phyloP scores from a whole-genome alignment of 2,888 invertebrate genomes.

The Philhelius pedissequus region DNA sequence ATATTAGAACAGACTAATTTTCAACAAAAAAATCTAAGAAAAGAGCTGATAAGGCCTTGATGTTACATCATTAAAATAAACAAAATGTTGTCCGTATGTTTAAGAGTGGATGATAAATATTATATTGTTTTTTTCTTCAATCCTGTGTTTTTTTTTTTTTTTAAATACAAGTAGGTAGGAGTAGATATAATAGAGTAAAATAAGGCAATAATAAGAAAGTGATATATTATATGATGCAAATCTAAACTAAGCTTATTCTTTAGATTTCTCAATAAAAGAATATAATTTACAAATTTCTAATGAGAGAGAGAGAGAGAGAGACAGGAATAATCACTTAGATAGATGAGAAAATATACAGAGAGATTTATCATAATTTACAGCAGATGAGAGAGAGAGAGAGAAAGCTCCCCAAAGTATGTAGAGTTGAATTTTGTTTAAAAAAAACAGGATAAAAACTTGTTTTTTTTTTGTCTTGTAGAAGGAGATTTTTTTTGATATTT shows the following conservation, averaged over 20 bases:
- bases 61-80: slow-evolving; percentile 9
- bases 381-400: slow-evolving; percentile 62
- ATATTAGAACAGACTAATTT: slow-evolving; percentile 26
- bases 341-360: slow-evolving; percentile 68
- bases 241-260: slow-evolving; percentile 51
- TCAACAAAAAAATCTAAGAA: slow-evolving; percentile 28
- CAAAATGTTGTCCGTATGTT: slow-evolving; percentile 33
- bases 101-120: slow-evolving; percentile 33
- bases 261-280: slow-evolving; percentile 31
- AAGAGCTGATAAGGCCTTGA: slow-evolving; percentile 44
- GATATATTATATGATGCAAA: slow-evolving; percentile 52
- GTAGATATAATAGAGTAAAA: slow-evolving; percentile 35
- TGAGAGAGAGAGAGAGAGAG: slow-evolving; percentile 41
- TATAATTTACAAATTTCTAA: slow-evolving; percentile 58
- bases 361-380: slow-evolving; percentile 68
- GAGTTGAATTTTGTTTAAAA: slow-evolving; percentile 58
- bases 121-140: slow-evolving; percentile 10
- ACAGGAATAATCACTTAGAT: slow-evolving; percentile 64
- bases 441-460: slow-evolving; percentile 70
- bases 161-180: slow-evolving; percentile 40
- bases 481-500: slow-evolving; percentile 53
- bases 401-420: slow-evolving; percentile 59
- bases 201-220: slow-evolving; percentile 51
- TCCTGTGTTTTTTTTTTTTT: slow-evolving; percentile 30
- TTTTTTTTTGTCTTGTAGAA: slow-evolving; percentile 47